phyloP scores from a whole-genome alignment of 1,140 invertebrate species.

The Portunus trituberculatus region DNA sequence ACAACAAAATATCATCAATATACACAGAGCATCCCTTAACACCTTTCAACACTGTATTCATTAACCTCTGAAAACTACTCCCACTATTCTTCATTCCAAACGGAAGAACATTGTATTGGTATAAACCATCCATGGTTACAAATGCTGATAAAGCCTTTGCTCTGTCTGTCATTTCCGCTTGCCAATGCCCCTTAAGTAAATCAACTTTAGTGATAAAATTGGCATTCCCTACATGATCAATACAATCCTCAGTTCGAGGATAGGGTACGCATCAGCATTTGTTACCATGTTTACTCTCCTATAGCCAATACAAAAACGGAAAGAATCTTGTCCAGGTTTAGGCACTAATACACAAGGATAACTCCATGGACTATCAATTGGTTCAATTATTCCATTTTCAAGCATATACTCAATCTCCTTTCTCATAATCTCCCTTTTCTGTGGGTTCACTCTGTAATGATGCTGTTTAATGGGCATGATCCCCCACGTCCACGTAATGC shows the following conservation, averaged over 20 bases:
- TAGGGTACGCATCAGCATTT: background rate
- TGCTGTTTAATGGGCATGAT: constrained; percentile 23
- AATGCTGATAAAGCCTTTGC: constrained; percentile 37
- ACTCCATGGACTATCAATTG: background rate
- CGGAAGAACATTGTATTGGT: constrained; percentile 8
- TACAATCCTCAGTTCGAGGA: constrained; percentile 41
- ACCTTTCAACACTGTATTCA: background rate
- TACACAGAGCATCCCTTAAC: constrained; percentile 14
- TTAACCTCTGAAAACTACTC: background rate
- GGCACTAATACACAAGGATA: constrained; percentile 28
- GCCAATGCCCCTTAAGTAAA: constrained; percentile 31
- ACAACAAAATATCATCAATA: constrained; percentile 36
- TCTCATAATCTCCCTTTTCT: background rate
- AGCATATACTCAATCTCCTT: constrained; percentile 41
- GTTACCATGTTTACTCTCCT: background rate
- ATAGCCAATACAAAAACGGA: constrained; percentile 2
- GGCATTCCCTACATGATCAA: background rate
- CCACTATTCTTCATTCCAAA: constrained; percentile 37
- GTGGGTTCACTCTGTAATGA: constrained; percentile 27
- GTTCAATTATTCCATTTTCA: background rate
- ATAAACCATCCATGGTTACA: constrained; percentile 22
- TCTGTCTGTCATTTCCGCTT: constrained; percentile 2
- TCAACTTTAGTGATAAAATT: constrained; percentile 29
- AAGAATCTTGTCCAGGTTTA: background rate
- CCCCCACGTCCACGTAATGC: constrained; percentile 27